Percentiles rank a stretch among this genome's conserved stretches.
Conservation (phyloP, 2,113 vertebrate species). For the Zootoca vivipara region DNA sequence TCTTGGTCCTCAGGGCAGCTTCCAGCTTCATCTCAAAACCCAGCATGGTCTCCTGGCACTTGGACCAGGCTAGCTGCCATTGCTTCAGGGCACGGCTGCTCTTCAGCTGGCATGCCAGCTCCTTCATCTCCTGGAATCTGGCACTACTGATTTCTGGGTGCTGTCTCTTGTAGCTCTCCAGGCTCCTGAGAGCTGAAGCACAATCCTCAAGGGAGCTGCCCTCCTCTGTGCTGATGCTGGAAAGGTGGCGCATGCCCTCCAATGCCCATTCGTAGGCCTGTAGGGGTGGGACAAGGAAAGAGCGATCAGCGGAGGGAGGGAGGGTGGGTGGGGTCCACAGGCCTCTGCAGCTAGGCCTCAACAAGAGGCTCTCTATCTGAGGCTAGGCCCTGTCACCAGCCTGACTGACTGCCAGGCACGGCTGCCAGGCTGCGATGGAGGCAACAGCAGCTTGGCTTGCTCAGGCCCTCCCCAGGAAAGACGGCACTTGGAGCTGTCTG, state of each 20-base stretch:
- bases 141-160: conserved; percentile 77
- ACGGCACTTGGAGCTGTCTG: background rate
- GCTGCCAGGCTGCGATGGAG: background rate
- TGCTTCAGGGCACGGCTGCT: conserved; percentile 81
- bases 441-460: background rate
- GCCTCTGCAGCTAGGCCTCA: too few species aligned
- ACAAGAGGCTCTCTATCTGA: background rate
- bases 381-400: background rate
- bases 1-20: conserved; percentile 71
- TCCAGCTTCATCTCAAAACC: conserved; percentile 85
- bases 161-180: conserved; percentile 79
- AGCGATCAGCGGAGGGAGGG: conserved; percentile 11
- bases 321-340: background rate
- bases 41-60: conserved; percentile 85
- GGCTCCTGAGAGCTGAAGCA: conserved; percentile 65
- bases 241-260: conserved; percentile 83
- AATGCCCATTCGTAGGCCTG: conserved; percentile 84
- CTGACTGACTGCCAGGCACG: background rate
- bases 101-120: conserved; percentile 80
- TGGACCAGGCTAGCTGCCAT: conserved; percentile 85
- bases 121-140: conserved; percentile 86
- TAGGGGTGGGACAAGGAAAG: background rate
- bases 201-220: conserved; percentile 72
- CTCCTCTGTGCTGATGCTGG: conserved; percentile 80
- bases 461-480: background rate